Conservation (phyloP, 2,888 invertebrate species). For the Boloria euphrosyne region DNA sequence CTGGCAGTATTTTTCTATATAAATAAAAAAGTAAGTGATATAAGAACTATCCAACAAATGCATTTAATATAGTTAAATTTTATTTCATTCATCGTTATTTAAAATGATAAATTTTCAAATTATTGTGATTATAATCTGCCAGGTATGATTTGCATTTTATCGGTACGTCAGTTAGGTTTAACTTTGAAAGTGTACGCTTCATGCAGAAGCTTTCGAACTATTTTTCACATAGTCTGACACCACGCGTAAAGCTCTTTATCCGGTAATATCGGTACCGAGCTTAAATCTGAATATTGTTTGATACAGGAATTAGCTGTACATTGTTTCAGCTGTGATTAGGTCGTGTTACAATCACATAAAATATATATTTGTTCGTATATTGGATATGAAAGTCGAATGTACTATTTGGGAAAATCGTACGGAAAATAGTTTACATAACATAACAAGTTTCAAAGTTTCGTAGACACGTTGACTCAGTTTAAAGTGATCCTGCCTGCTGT, state of each 20-base stretch:
- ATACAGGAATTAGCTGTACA: constrained; percentile 22
- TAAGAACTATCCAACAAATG: too few species aligned
- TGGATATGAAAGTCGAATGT: background rate
- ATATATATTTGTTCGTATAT: background rate
- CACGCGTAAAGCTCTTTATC: constrained; percentile 28
- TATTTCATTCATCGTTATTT: constrained; percentile 1
- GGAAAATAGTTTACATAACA: background rate
- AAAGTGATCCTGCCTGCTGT: too few species aligned
- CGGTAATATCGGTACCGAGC: constrained; percentile 25
- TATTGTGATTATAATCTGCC: background rate
- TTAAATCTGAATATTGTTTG: constrained; percentile 26
- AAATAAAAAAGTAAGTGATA: too few species aligned
- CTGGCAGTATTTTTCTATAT: too few species aligned
- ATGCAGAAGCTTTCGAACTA: constrained; percentile 4
- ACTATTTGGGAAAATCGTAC: background rate
- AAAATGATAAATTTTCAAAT: constrained; percentile 3
- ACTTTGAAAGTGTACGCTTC: background rate
- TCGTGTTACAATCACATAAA: background rate
- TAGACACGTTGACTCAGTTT: too few species aligned
- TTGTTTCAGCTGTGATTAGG: constrained; percentile 19
- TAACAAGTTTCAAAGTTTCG: too few species aligned
- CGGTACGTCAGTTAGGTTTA: constrained; percentile 1
- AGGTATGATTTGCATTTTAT: constrained; percentile 1
- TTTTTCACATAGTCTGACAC: constrained; percentile 28
- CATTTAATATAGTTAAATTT: too few species aligned